These are phyloP conservation scores for Criorhina ranunculi DNA, from an alignment of 2,888 invertebrate species.

Conservation along the genomic window DNA sequence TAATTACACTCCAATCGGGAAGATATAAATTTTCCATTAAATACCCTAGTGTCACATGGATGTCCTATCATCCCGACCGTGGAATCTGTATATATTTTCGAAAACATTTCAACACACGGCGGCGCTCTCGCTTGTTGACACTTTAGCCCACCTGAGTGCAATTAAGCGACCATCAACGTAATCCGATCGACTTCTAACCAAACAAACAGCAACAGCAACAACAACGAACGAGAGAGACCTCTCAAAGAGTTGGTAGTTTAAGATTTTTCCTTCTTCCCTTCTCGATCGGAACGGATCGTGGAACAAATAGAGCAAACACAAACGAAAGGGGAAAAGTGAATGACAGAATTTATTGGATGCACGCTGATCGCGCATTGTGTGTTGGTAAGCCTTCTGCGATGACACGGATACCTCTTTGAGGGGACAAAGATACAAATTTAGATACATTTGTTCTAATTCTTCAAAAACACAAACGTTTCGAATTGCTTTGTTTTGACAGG, in stretches of 20 bases:
- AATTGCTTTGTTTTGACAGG: conserved; percentile 73
- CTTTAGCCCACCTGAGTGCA: conserved; percentile 76
- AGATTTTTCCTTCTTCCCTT: conserved; percentile 53
- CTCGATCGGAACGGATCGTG: conserved; percentile 47
- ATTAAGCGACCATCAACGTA: conserved; percentile 77
- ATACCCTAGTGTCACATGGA: conserved; percentile 66
- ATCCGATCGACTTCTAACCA: conserved; percentile 73
- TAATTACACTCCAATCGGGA: conserved; percentile 61
- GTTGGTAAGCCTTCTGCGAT: conserved; percentile 41
- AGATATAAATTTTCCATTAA: conserved; percentile 72
- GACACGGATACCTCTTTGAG: conserved; percentile 47
- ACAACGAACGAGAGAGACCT: conserved; percentile 52
- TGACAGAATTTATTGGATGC: conserved; percentile 76
- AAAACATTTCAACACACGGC: conserved; percentile 52
- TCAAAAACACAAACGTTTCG: conserved; percentile 75
- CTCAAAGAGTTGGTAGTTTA: conserved; percentile 74
- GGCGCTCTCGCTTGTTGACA: conserved; percentile 70
- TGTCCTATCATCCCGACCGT: conserved; percentile 50
- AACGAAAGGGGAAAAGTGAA: conserved; percentile 62
- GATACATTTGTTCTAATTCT: conserved; percentile 77
- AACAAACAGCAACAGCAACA: conserved; percentile 49
- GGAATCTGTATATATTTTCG: conserved; percentile 43
- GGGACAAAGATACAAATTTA: conserved; percentile 74
- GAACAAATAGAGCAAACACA: conserved; percentile 64
- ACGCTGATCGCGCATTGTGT: conserved; percentile 64